A percentile compares a stretch with the other conserved stretches of the same genome.
Conservation (phyloP, 1,140 invertebrate genomes). For the Cardiocondyla obscurior region DNA sequence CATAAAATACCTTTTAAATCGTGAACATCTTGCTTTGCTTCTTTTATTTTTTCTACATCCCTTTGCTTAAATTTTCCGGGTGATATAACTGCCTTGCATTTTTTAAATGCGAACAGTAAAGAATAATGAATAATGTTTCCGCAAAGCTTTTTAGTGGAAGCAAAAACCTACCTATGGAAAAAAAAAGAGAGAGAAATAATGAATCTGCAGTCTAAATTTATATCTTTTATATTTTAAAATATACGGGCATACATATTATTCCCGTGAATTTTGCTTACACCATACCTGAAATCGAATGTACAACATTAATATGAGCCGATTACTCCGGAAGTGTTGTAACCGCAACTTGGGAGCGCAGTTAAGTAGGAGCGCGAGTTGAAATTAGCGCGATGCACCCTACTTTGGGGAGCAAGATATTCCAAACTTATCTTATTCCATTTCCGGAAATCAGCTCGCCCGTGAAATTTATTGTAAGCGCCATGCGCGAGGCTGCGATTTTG, state of each 20-base stretch:
- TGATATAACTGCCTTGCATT: not conserved
- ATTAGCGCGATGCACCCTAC: constrained; percentile 8
- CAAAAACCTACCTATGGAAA: not conserved
- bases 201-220: not conserved
- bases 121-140: no score
- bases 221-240: not conserved
- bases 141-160: not conserved
- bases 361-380: constrained; percentile 26
- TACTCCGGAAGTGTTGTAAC: constrained; percentile 9
- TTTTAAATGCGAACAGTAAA: not conserved
- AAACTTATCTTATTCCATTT: constrained; percentile 36
- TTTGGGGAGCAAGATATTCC: constrained; percentile 41
- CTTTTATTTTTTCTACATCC: not conserved
- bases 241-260: no score
- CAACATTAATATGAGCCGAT: constrained; percentile 24
- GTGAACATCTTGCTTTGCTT: not conserved
- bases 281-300: constrained; percentile 14
- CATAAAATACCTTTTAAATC: not conserved
- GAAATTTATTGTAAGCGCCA: constrained; percentile 17
- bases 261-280: not conserved
- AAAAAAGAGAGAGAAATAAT: no score
- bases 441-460: constrained; percentile 19
- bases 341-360: not conserved
- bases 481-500: constrained; percentile 1
- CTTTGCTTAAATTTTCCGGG: not conserved